A percentile compares a stretch with the other conserved stretches of the same genome.
phyloP scores from a whole-genome alignment of 2,797 vertebrate species.

The Gorsachius magnificus region DNA sequence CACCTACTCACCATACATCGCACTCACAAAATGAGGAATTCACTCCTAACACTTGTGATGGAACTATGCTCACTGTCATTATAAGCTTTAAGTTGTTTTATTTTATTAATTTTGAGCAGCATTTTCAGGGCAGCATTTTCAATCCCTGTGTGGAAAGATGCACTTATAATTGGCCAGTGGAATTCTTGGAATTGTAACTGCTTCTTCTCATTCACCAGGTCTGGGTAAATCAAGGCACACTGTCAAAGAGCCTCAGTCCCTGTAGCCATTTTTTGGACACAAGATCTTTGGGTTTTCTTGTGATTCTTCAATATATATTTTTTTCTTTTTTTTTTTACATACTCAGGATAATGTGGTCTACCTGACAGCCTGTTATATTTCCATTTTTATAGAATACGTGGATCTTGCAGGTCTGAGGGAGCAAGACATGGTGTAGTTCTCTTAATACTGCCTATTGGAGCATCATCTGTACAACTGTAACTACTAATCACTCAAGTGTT shows the following conservation, averaged over 20 bases:
- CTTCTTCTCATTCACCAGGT: not conserved
- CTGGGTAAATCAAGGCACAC: not conserved
- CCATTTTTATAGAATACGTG: not conserved
- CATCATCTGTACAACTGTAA: not conserved
- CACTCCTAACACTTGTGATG: not conserved
- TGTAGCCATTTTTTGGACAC: not conserved
- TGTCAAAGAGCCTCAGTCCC: not conserved
- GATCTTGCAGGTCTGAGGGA: not conserved
- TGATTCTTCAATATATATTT: not conserved
- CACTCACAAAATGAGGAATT: not conserved
- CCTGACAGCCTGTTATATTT: not conserved
- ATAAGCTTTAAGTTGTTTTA: not conserved
- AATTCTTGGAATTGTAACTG: not conserved
- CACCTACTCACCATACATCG: not conserved
- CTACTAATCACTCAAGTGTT: not conserved
- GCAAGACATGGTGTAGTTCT: not conserved
- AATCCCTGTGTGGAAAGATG: not conserved
- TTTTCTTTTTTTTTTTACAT: not conserved
- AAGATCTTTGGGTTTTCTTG: not conserved
- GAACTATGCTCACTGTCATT: not conserved
- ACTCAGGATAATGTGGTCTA: not conserved
- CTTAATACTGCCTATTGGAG: not conserved
- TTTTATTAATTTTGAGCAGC: not conserved
- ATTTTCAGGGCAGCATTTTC: not conserved
- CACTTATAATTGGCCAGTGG: not conserved